Base-by-base conservation (phyloP, 2,888 invertebrate genomes). In the Acronicta alni region DNA sequence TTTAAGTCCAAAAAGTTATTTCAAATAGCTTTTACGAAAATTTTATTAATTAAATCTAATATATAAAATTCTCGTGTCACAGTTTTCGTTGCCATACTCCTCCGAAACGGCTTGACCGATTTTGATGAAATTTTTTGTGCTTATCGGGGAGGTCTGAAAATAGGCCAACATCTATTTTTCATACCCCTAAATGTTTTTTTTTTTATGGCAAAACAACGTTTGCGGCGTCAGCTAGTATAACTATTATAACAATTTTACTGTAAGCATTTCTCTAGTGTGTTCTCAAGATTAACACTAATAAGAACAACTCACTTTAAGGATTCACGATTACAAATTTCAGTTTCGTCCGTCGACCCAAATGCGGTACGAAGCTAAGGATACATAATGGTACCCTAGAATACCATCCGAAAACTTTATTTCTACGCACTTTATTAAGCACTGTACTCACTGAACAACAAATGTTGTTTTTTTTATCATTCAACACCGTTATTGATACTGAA, bases 381-480 rank as follows among this genome's bases (percentile, higher is more conserved):
- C 35, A n/a, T 23, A 44, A 59, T 38, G 23, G 39, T 20, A 0
- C 52, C 42, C 43, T 15, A 44, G 52, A 52, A 59, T 47, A 39
- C 43, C 30, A 48, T 52, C 14, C 3, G 9, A 37, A 43, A 52
- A 67, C 35, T 30, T 52, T 23, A 18, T 20, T 20, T n/a, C 30
- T 17, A 58, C 20, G 41, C 17, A 43, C 17, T 48, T 26, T 16
- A n/a, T 45, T 8, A 64, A 47, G 42, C 17, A 26, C 5, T n/a
- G 9, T 41, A 41, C n/a, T 26, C 47, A 65, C 59, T 15, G 8
- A 6, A 18, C 0, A 6, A 8, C 1, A 38, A 43, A 39, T 9
- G 6, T 17, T 35, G 8, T 10, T 14, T 32, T 5, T 14, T 5
- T 0, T 12, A 32, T 14, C 32, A 32, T n/a, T 14, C n/a, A n/a